These are phyloP conservation scores for Sthenelais limicola DNA, from an alignment of 2,888 invertebrate species.

Conservation along the genomic window DNA sequence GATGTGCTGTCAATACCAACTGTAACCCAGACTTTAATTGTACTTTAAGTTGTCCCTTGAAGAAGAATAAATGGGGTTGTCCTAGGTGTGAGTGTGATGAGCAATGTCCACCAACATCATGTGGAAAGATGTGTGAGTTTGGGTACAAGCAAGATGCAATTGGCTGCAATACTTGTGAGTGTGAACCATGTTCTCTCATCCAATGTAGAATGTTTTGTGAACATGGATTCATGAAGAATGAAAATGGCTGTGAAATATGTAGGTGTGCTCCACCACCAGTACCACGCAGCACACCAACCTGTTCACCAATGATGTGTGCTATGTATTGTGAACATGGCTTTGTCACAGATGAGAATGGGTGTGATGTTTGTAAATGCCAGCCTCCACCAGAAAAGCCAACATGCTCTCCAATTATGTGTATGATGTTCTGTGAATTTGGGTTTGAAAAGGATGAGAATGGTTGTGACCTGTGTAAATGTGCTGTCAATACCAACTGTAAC, in stretches of 20 bases:
- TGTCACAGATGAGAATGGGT: conserved; percentile 9
- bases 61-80: conserved; percentile 1
- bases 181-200: background rate
- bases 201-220: conserved; percentile 17
- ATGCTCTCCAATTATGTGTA: no score
- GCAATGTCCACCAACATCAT: conserved; percentile 11
- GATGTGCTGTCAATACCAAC: background rate
- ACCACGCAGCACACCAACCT: background rate
- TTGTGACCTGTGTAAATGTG: no score
- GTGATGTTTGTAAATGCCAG: conserved; percentile 7
- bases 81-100: conserved; percentile 5
- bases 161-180: conserved; percentile 21
- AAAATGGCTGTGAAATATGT: conserved; percentile 17
- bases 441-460: no score
- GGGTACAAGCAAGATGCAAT: conserved; percentile 25
- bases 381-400: background rate
- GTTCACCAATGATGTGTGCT: background rate
- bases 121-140: conserved; percentile 26
- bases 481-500: no score
- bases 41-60: conserved; percentile 33
- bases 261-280: conserved; percentile 16
- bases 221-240: conserved; percentile 24
- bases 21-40: conserved; percentile 7
- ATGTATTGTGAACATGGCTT: conserved; percentile 25
- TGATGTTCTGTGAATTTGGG: no score